A percentile compares a stretch with the other conserved stretches of the same genome.
These are phyloP conservation scores for Brachypodius melanocephalos DNA, from an alignment of 2,113 vertebrate species.

Conservation along the genomic window DNA sequence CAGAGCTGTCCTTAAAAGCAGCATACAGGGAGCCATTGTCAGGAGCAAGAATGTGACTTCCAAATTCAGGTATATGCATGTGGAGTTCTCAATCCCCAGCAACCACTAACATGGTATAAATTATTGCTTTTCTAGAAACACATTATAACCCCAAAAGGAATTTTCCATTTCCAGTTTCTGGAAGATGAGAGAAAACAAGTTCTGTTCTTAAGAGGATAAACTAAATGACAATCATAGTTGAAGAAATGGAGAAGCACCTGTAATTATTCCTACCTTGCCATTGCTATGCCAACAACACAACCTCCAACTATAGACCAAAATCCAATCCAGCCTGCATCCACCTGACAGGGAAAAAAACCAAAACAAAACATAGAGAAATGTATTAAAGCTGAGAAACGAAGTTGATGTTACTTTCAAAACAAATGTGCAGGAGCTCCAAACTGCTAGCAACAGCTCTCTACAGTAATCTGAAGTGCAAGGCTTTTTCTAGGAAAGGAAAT, in stretches of 20 bases:
- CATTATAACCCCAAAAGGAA: not conserved
- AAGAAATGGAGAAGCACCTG: not conserved
- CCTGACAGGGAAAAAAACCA: slow-evolving; percentile 68
- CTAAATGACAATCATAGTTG: not conserved
- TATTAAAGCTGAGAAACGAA: slow-evolving; percentile 10
- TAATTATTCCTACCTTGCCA: slow-evolving; percentile 85
- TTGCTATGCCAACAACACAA: slow-evolving; percentile 92
- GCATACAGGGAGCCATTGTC: not conserved
- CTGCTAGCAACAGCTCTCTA: not conserved
- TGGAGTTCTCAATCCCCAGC: not conserved
- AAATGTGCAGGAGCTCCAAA: not conserved
- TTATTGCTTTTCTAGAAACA: not conserved
- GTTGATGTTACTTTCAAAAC: not conserved
- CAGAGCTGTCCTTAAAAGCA: not conserved
- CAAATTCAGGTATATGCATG: not conserved
- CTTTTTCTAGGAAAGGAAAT: slow-evolving; percentile 4
- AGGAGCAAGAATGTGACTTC: not conserved
- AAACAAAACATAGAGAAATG: not conserved
- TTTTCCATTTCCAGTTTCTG: not conserved
- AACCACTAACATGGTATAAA: not conserved
- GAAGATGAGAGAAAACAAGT: not conserved
- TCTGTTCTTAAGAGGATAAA: not conserved
- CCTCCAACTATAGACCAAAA: slow-evolving; percentile 96
- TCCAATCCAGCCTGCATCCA: slow-evolving; percentile 97
- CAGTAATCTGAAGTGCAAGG: not conserved